Evolutionary conservation across 2,888 invertebrate species (phyloP), one percentile per base, ranked within the genome.

Genomic region (Acleris laterana): DNA sequence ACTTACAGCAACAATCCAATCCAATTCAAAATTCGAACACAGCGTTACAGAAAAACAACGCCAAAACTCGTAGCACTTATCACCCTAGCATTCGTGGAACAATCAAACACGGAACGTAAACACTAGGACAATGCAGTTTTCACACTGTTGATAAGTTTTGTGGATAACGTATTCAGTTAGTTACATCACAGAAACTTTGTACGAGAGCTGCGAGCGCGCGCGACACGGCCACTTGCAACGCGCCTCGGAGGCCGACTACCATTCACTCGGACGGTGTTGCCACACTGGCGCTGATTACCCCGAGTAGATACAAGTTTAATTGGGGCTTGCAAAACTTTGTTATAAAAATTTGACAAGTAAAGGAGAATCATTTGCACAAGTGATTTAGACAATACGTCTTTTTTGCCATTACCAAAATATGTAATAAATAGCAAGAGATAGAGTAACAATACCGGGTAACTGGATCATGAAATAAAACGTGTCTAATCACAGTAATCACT

Each of bases 191-290:
- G 58, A 79, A 86, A 83, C 79, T 84, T 84, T 72, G 79, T 72
- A 70, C 73, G 71, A 56, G 62, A 59, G 55, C 9, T 57, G 28
- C 22, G 55, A 63, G 51, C 69, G 71, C 61, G 69, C 75, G 73
- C 76, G 71, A 57, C 69, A 74, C 71, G 72, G 69, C 69, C 69
- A 48, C 68, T 72, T 75, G 68, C 72, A 69, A 64, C 65, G 72
- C 74, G 71, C 68, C 73, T 69, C 84, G 87, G 88, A 79, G 90
- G 88, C 80, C 89, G 84, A 80, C 77, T 75, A 83, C 89, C 90
- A 86, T 83, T 90, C 90, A 89, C 90, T 89, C 78, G 73, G 70
- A 55, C 64, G 42, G 84, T 80, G 88, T 85, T 88, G 84, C 87
- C 72, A 78, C 28, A 3, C 16, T 3, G 25, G n/a, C 22, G 0